phyloP scores from a whole-genome alignment of 2,888 invertebrate genomes.

The Ornithoptera alexandrae region DNA sequence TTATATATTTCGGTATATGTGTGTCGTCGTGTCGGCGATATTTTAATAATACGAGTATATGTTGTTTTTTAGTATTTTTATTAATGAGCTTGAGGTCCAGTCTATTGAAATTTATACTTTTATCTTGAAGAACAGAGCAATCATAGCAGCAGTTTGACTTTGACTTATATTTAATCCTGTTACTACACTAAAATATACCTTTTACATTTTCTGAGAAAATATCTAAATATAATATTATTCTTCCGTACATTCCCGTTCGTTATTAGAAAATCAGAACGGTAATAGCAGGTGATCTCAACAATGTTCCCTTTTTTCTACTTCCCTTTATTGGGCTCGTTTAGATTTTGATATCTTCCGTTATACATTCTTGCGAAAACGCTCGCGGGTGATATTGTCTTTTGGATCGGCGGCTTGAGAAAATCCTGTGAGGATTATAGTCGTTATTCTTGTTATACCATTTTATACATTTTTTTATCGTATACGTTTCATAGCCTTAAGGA shows the following conservation, averaged over 20 bases:
- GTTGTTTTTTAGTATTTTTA: too few relatives aligned
- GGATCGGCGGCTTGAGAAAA: constrained; percentile 41
- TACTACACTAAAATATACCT: too few relatives aligned
- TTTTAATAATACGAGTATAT: too few relatives aligned
- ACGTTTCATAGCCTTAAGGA: constrained; percentile 6
- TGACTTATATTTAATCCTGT: too few relatives aligned
- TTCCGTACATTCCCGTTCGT: constrained; percentile 6
- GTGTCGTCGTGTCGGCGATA: too few relatives aligned
- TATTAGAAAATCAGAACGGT: constrained; percentile 14
- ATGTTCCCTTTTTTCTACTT: constrained; percentile 23
- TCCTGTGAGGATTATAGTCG: constrained; percentile 44
- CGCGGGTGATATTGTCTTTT: constrained; percentile 27
- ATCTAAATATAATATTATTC: background rate
- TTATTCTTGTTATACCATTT: constrained; percentile 37
- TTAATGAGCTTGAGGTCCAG: too few relatives aligned
- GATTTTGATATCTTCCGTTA: constrained; percentile 31
- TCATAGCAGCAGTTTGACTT: too few relatives aligned
- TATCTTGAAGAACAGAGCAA: too few relatives aligned
- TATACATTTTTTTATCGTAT: constrained; percentile 22
- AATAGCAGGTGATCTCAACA: constrained; percentile 27
- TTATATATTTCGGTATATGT: too few relatives aligned
- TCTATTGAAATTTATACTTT: too few relatives aligned
- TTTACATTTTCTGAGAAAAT: too few relatives aligned
- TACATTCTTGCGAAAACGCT: constrained; percentile 26
- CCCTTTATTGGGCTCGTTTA: constrained; percentile 29